Conservation (phyloP, 2,888 invertebrate species). For the Mesorhabditis spiculigera region DNA sequence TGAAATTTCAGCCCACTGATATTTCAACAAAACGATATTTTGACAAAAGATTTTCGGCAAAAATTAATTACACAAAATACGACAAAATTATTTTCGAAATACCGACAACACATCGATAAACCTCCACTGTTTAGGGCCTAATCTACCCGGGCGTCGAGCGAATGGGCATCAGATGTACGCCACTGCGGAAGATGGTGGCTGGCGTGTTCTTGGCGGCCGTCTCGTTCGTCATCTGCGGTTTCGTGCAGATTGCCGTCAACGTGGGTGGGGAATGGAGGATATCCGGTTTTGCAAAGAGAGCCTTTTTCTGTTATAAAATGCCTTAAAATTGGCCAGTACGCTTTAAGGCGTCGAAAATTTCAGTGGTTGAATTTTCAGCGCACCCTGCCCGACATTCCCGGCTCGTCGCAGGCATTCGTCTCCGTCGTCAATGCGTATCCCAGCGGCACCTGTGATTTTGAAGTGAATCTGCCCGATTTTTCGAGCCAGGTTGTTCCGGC, state of each 20-base stretch:
- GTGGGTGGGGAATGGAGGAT: constrained; percentile 9
- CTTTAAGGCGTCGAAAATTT: too few relatives aligned
- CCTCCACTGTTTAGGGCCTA: constrained; percentile 6
- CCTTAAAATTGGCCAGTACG: neutral
- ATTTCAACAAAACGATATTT: too few relatives aligned
- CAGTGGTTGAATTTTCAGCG: too few relatives aligned
- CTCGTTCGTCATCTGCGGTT: constrained; percentile 69
- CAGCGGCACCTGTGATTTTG: constrained; percentile 19
- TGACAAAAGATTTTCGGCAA: neutral
- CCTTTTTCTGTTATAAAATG: too few relatives aligned
- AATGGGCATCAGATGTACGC: constrained; percentile 59
- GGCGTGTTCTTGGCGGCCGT: constrained; percentile 81
- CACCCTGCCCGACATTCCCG: constrained; percentile 25
- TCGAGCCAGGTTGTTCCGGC: too few relatives aligned
- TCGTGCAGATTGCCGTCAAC: constrained; percentile 40
- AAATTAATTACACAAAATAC: too few relatives aligned
- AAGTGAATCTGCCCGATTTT: neutral
- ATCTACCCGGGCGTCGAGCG: constrained; percentile 37
- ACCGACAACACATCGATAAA: neutral
- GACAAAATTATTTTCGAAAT: too few relatives aligned
- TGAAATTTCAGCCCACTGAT: too few relatives aligned
- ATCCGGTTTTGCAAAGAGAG: too few relatives aligned
- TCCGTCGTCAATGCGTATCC: constrained; percentile 30
- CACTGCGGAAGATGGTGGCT: constrained; percentile 78
- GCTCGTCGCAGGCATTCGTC: constrained; percentile 21